These are phyloP conservation scores for Miltochrista miniata DNA, from an alignment of 2,888 invertebrate genomes.

Conservation along the genomic window DNA sequence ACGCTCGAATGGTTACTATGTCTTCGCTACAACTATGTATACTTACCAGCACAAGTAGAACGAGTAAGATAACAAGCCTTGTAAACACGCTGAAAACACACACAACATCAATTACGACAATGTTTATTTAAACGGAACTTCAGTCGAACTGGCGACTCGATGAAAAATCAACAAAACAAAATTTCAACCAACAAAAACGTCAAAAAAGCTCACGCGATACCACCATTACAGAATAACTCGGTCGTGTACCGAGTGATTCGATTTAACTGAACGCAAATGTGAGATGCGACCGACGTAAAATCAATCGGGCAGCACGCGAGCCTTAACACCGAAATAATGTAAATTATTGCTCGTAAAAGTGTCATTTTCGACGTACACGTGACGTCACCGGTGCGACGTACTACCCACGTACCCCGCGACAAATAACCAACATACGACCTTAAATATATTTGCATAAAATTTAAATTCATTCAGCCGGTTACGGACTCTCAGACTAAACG, in stretches of 20 bases:
- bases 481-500: slow-evolving; percentile 41
- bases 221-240: slow-evolving; percentile 77
- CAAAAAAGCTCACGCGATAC: slow-evolving; percentile 71
- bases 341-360: slow-evolving; percentile 83
- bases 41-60: too few species aligned
- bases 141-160: slow-evolving; percentile 31
- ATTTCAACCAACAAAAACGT: slow-evolving; percentile 52
- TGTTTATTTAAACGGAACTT: slow-evolving; percentile 20
- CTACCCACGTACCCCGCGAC: slow-evolving; percentile 37
- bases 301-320: slow-evolving; percentile 81
- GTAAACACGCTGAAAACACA: slow-evolving; percentile 10
- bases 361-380: slow-evolving; percentile 81
- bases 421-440: slow-evolving; percentile 43
- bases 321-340: slow-evolving; percentile 80
- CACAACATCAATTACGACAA: slow-evolving; percentile 15
- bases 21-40: too few species aligned
- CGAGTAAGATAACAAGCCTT: background rate
- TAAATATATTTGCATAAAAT: slow-evolving; percentile 37
- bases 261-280: slow-evolving; percentile 77
- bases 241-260: slow-evolving; percentile 77
- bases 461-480: slow-evolving; percentile 36
- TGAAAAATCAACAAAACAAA: slow-evolving; percentile 50
- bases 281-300: slow-evolving; percentile 80
- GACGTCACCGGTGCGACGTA: slow-evolving; percentile 64
- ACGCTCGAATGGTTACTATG: too few species aligned